Percentiles rank a stretch among this genome's conserved stretches.
Conservation (phyloP, 2,888 invertebrate genomes). For the Acanthosepion esculentum region DNA sequence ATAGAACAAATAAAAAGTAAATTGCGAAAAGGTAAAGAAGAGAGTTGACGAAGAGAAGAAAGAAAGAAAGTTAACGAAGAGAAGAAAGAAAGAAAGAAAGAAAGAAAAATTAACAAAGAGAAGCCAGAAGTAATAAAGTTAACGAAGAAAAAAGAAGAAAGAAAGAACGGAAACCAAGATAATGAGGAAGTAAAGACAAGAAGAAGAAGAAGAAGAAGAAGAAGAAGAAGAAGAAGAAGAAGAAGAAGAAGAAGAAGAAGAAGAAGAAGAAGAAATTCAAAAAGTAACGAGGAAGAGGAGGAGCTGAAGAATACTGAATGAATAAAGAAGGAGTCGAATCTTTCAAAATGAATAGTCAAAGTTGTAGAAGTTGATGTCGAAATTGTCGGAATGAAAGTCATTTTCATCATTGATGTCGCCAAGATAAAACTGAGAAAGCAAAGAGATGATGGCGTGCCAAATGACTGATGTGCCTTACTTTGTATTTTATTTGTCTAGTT, state of each 20-base stretch:
- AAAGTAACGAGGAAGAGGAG: not conserved
- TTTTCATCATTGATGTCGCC: constrained; percentile 22
- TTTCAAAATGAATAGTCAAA: too few species aligned
- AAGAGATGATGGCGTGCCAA: not conserved
- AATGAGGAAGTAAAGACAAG: not conserved
- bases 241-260: not conserved
- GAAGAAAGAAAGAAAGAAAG: not conserved
- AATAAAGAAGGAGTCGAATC: too few species aligned
- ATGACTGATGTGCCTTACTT: not conserved
- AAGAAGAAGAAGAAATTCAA: not conserved
- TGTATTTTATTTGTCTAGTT: not conserved
- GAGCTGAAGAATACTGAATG: too few species aligned
- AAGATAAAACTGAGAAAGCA: not conserved
- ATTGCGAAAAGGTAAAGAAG: not conserved
- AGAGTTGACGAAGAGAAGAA: not conserved
- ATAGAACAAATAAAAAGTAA: not conserved
- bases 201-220: not conserved
- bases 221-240: not conserved
- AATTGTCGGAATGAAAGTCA: not conserved
- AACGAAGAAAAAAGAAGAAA: not conserved
- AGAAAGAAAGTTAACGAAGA: not conserved
- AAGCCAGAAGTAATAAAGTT: not conserved
- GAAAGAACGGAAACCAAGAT: not conserved
- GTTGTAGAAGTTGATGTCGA: not conserved
- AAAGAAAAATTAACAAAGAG: too few species aligned